These are phyloP conservation scores for Panopea generosa DNA, from an alignment of 2,888 invertebrate genomes.

Conservation along the genomic window DNA sequence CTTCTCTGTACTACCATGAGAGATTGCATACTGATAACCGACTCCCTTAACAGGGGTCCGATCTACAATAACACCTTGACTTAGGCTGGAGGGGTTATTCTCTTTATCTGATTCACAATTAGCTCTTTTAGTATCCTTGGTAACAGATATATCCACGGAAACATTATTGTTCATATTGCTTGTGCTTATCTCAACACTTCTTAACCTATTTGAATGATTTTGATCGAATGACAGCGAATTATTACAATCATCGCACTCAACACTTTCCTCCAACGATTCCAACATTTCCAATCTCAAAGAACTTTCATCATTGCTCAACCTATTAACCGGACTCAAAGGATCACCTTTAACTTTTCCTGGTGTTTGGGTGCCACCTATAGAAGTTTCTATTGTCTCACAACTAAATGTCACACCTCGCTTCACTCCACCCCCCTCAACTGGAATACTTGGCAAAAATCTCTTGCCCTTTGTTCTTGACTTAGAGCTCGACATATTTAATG, in stretches of 20 bases:
- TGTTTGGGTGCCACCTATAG: conserved; percentile 81
- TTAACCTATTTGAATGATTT: neutral
- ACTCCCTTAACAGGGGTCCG: conserved; percentile 30
- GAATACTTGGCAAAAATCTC: conserved; percentile 66
- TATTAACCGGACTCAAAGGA: conserved; percentile 59
- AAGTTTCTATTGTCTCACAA: conserved; percentile 79
- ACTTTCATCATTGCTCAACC: conserved; percentile 41
- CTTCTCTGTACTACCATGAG: conserved; percentile 5
- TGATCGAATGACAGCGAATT: neutral
- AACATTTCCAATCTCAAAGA: conserved; percentile 30
- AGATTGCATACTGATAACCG: neutral
- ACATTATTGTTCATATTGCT: conserved; percentile 31
- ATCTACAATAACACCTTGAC: neutral
- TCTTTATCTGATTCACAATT: conserved; percentile 51
- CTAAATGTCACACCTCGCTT: conserved; percentile 76
- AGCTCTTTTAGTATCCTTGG: conserved; percentile 4
- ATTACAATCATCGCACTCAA: neutral
- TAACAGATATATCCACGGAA: conserved; percentile 47
- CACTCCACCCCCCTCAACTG: conserved; percentile 49
- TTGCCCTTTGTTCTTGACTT: conserved; percentile 59
- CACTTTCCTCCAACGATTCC: conserved; percentile 20
- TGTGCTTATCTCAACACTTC: conserved; percentile 5
- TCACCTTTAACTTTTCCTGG: conserved; percentile 72
- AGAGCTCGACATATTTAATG: conserved; percentile 3
- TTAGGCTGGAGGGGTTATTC: conserved; percentile 33